Evolutionary conservation across 2,888 invertebrate species (phyloP).

Genomic region (Apotomis betuletana): DNA sequence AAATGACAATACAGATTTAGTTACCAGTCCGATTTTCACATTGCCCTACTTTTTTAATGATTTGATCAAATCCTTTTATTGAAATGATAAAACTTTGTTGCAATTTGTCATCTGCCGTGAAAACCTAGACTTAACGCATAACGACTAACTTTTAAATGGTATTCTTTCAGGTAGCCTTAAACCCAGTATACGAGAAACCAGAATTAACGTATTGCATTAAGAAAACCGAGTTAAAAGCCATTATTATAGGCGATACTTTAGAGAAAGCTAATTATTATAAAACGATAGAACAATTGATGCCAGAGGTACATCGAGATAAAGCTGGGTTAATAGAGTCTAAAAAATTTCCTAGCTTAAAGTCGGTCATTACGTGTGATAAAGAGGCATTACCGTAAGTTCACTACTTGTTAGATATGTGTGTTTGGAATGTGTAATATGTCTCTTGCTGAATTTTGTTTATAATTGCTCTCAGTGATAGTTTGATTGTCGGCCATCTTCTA

Average conservation of each 20-base stretch:
- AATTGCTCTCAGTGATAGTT: too few species aligned
- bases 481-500: too few species aligned
- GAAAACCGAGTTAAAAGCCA: conserved; percentile 87
- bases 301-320: conserved; percentile 77
- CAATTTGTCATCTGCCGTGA: too few species aligned
- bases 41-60: too few species aligned
- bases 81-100: too few species aligned
- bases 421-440: too few species aligned
- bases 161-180: conserved; percentile 87
- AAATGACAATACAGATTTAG: too few species aligned
- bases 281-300: conserved; percentile 83
- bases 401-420: not conserved
- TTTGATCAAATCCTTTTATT: too few species aligned
- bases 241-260: conserved; percentile 86
- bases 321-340: conserved; percentile 77
- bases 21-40: too few species aligned
- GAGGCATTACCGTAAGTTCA: conserved; percentile 79
- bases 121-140: too few species aligned
- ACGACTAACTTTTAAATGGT: not conserved
- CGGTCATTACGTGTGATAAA: conserved; percentile 83
- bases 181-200: conserved; percentile 88
- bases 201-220: conserved; percentile 90
- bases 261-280: conserved; percentile 87
- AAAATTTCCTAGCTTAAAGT: conserved; percentile 78
- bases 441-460: too few species aligned